Conservation (phyloP, 2,113 vertebrate genomes). For the Copsychus sechellarum region DNA sequence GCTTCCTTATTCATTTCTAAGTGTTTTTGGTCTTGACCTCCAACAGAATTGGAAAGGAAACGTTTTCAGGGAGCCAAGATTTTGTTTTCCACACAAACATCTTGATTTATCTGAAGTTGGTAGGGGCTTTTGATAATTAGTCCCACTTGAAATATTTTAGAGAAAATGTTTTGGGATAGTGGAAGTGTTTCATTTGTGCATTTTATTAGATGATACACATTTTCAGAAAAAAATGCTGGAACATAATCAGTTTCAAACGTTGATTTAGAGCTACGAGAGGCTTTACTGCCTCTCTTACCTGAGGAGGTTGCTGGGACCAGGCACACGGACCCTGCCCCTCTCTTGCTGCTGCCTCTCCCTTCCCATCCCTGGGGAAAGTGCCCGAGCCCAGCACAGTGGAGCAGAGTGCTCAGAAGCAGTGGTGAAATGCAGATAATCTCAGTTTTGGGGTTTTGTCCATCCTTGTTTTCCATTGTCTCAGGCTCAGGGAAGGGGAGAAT, state of each 20-base stretch:
- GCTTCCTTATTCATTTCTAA: neutral
- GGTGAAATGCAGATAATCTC: neutral
- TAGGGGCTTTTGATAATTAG: neutral
- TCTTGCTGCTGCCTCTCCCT: neutral
- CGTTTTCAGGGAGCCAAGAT: neutral
- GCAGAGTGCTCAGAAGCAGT: neutral
- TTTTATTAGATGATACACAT: neutral
- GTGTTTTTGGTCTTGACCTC: neutral
- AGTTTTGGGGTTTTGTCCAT: neutral
- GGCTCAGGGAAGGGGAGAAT: neutral
- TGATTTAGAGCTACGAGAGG: neutral
- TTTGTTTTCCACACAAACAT: neutral
- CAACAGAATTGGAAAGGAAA: neutral
- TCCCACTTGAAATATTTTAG: neutral
- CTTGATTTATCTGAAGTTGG: neutral
- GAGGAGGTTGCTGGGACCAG: neutral
- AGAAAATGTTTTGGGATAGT: neutral
- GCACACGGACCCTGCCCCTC: neutral
- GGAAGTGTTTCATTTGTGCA: neutral
- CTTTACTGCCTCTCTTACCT: neutral
- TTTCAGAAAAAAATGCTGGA: neutral
- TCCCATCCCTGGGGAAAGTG: accelerated
- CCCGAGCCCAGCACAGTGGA: accelerated
- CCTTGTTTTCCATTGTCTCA: neutral
- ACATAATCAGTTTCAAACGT: neutral